phyloP scores from a whole-genome alignment of 2,113 vertebrate genomes.

The Oreochromis spilurus region DNA sequence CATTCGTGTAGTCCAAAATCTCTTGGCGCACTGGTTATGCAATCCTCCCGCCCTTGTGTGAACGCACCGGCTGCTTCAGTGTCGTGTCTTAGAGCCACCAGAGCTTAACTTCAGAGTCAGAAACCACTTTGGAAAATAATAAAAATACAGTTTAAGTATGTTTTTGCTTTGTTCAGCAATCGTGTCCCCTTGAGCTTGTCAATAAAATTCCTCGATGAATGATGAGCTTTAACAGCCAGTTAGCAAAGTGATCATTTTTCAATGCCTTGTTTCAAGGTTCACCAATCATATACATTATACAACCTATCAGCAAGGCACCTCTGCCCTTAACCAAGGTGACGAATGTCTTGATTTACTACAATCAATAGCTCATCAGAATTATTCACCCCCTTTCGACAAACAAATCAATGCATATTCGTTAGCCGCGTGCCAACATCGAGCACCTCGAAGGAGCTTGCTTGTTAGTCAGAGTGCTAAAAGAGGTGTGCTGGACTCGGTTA shows the following conservation, averaged over 20 bases:
- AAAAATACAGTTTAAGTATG: not conserved
- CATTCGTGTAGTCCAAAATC: not conserved
- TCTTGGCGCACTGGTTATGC: not conserved
- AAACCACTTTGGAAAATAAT: not conserved
- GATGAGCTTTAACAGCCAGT: conserved; percentile 27
- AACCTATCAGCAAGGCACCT: conserved; percentile 2
- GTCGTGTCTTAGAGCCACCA: not conserved
- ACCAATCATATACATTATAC: conserved; percentile 44
- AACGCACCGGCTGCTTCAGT: not conserved
- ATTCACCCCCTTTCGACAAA: conserved; percentile 54
- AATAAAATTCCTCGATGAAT: conserved; percentile 39
- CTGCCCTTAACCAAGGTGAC: conserved; percentile 36
- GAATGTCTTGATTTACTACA: conserved; percentile 39
- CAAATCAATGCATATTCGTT: conserved; percentile 28
- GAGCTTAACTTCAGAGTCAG: not conserved
- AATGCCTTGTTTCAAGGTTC: conserved; percentile 41
- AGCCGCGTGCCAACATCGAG: not conserved
- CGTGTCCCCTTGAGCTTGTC: conserved; percentile 1
- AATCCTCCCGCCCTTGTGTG: not conserved
- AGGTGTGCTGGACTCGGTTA: not conserved
- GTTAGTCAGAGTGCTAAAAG: not conserved
- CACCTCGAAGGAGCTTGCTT: not conserved
- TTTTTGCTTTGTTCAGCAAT: conserved; percentile 9
- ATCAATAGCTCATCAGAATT: conserved; percentile 59
- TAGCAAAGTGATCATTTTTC: conserved; percentile 35